Evolutionary conservation across 2,888 invertebrate genomes (phyloP), one percentile per base, ranked within the genome.

Genomic region (Tridacna crocea): DNA sequence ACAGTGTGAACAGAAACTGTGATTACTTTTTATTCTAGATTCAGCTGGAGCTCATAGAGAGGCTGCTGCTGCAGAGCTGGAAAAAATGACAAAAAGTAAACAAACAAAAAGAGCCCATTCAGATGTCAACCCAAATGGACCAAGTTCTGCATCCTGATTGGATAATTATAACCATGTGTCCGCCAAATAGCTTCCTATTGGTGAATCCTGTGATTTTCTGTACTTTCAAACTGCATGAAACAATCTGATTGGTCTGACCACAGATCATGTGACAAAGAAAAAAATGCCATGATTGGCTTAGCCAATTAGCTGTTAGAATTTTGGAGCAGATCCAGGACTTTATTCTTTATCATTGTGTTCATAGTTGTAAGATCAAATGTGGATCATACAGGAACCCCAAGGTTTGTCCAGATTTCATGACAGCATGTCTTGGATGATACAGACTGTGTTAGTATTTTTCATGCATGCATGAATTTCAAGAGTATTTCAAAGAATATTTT

Each of bases 41-140:
- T 96, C 97, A 94, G 96, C 96, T 77, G 95, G 96, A 27, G 97
- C 97, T 95, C 96, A 98, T 84, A 70, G 70, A 70, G 70, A 70
- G 47, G 70, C 70, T 24, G 70, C 70, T 24, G 70, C 70, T 70
- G 98, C 98, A 15, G 98, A 98, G 95, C 95, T 98, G 61, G 98
- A 98, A 95, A 96, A 98, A 88, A 96, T 98, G 93, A 97, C 97
- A 73, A 84, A 85, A 77, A 58, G 75, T 75, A 82, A 84, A 76
- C 86, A 87, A 79, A 82, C 88, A 75, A 88, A 87, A 83, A 80
- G 87, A 82, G 74, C 87, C 66, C 80, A 86, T 55, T 85, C 88
- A 68, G 88, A 88, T 75, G 84, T 80, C n/a, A 89, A 90, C 82
- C 88, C 89, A 83, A 90, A 90, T 82, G 88, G 88, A 80, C 88